Evolutionary conservation across 64 coral and sea anemone genomes (phyloP).

Genomic region (Montipora efflorescens): DNA sequence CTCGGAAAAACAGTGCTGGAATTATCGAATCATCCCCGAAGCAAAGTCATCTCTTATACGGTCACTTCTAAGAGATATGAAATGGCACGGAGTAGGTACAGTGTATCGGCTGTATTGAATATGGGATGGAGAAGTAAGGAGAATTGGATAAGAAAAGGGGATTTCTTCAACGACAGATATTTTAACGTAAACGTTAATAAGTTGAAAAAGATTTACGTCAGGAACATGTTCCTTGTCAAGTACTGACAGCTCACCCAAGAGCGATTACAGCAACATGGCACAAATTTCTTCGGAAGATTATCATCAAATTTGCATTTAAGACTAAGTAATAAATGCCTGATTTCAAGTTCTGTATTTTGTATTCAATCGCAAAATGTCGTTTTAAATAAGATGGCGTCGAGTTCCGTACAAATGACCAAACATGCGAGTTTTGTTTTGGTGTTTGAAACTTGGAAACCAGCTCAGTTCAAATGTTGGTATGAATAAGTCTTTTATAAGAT

Average conservation of each 20-base stretch:
- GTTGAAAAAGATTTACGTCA: background rate
- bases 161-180: slow-evolving; percentile 42
- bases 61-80: slow-evolving; percentile 31
- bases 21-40: slow-evolving; percentile 30
- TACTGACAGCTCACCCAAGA: background rate
- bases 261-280: background rate
- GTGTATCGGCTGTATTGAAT: slow-evolving; percentile 43
- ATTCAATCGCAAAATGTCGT: too few species aligned
- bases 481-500: too few species aligned
- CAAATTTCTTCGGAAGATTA: background rate
- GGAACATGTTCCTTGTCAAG: slow-evolving; percentile 39
- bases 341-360: too few species aligned
- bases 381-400: too few species aligned
- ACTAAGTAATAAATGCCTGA: too few species aligned
- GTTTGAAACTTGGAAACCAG: too few species aligned
- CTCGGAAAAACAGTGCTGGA: slow-evolving; percentile 27
- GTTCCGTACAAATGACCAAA: too few species aligned
- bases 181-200: slow-evolving; percentile 32
- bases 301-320: background rate
- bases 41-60: slow-evolving; percentile 27
- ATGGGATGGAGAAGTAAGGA: slow-evolving; percentile 55
- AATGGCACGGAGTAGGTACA: background rate
- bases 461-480: too few species aligned
- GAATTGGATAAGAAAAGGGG: slow-evolving; percentile 39
- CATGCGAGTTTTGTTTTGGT: too few species aligned